Base-by-base conservation (phyloP, 2,888 invertebrate species). In the Thymelicus lineola region DNA sequence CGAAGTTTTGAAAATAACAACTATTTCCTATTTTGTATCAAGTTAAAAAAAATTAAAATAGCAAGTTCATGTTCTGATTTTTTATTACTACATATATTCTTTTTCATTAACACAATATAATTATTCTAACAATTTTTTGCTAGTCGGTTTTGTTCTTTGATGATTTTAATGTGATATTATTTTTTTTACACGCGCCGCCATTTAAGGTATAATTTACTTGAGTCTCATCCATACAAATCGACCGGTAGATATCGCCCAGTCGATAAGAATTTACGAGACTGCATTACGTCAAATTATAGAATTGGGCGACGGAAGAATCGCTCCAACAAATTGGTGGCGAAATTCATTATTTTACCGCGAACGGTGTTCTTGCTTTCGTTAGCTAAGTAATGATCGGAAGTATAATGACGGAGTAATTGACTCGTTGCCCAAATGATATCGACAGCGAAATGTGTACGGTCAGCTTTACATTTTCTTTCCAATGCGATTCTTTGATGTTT, bases 201-300 rank as follows among this genome's bases (percentile, higher is more conserved):
- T 38, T 38, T 38, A 5, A 38, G 9, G 38, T 38, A 38, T 38
- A 42, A 42, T 10, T 10, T 12, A 10, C 12, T 0, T 4, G 9
- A 70, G 61, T 57, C 35, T 46, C 69, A 42, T 75, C 75, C 75
- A 67, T 42, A 67, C 6, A 57, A 28, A 15, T 20, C 50, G n/a
- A 68, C 42, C 67, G 20, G 7, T 7, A 35, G 53, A 69, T 74
- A 72, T 71, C 71, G 73, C 73, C 65, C 73, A 68, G 66, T 71
- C 76, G 75, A 77, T 78, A 79, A 81, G 77, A 81, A 83, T 86
- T 83, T 83, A 83, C 80, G 81, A 83, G 80, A 75, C 76, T 73
- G 76, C 75, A 82, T 85, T 84, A 84, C 79, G 80, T 83, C 84
- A 86, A 86, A 87, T 87, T 87, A 87, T 83, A 79, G 80, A 82